phyloP scores from a whole-genome alignment of 2,888 invertebrate species.

The Allolobophora icterica region DNA sequence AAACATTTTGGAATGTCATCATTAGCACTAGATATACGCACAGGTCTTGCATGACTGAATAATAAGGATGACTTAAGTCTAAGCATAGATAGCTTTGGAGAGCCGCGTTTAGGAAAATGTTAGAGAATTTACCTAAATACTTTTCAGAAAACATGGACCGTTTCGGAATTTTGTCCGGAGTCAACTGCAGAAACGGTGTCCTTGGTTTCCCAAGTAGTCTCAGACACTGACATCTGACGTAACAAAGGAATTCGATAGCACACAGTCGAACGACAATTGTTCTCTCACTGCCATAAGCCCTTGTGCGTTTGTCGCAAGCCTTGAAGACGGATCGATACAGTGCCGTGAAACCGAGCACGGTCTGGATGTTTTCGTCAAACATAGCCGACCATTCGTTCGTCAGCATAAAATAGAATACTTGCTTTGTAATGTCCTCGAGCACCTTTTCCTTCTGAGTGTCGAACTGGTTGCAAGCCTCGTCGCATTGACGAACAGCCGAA shows the following conservation, averaged over 20 bases:
- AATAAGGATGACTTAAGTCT: neutral
- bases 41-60: neutral
- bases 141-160: neutral
- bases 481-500: neutral
- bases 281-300: neutral
- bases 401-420: neutral
- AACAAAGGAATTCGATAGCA: neutral
- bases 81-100: neutral
- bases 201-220: neutral
- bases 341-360: neutral
- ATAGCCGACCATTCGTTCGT: slow-evolving; percentile 6
- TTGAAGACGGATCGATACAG: neutral
- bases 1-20: too few species aligned
- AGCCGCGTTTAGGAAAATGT: neutral
- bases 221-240: neutral
- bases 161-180: neutral
- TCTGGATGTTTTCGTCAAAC: slow-evolving; percentile 14
- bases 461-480: neutral
- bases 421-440: neutral
- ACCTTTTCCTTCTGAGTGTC: neutral
- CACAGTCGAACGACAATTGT: neutral
- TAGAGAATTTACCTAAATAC: neutral
- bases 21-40: neutral
- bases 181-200: neutral
- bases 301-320: neutral